A percentile compares a stretch with the other conserved stretches of the same genome.
Conservation (phyloP, 1,140 invertebrate genomes). For the Lucilia sericata region DNA sequence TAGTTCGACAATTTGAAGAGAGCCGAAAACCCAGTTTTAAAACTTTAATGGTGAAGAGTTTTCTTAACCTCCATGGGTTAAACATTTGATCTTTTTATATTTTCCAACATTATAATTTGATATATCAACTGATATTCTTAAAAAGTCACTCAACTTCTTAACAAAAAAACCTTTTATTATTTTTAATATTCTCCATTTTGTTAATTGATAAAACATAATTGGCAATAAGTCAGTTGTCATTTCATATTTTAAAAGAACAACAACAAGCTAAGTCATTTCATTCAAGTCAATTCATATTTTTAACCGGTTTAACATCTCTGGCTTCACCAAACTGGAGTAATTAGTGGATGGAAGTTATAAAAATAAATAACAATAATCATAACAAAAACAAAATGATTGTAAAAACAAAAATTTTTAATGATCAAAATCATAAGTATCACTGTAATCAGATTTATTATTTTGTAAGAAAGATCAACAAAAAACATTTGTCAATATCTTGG, state of each 20-base stretch:
- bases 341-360: not conserved
- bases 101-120: too few relatives aligned
- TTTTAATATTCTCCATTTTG: not conserved
- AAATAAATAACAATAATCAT: slow-evolving; percentile 12
- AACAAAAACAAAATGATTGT: not conserved
- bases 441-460: slow-evolving; percentile 39
- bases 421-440: slow-evolving; percentile 33
- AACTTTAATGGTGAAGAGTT: too few relatives aligned
- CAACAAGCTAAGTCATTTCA: not conserved
- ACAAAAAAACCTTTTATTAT: not conserved
- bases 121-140: not conserved
- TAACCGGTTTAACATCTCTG: slow-evolving; percentile 2
- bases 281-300: not conserved
- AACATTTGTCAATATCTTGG: not conserved
- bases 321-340: not conserved
- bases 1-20: too few relatives aligned
- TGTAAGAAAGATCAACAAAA: slow-evolving; percentile 23
- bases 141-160: slow-evolving; percentile 3
- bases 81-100: too few relatives aligned
- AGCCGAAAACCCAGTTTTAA: too few relatives aligned
- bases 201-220: slow-evolving; percentile 33
- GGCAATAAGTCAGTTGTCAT: slow-evolving; percentile 17
- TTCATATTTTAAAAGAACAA: not conserved
- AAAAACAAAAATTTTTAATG: slow-evolving; percentile 2
- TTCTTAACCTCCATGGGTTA: too few relatives aligned